Base-by-base conservation (phyloP, 2,797 vertebrate species). In the Leptodactylus fallax region DNA sequence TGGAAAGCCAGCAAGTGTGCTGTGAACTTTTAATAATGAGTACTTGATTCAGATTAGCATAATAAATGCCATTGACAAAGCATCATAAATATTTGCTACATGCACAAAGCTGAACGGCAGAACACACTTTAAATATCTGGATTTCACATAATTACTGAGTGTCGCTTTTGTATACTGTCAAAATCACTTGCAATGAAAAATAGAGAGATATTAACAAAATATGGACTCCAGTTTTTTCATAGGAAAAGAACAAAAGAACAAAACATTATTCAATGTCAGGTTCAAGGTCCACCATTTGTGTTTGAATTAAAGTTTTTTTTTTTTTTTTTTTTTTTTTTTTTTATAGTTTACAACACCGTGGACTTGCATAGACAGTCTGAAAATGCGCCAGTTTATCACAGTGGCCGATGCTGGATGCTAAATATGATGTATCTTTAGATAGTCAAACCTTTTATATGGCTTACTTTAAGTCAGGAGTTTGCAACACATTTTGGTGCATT, bases 11-110 rank as follows among this genome's bases (percentile, higher is more conserved):
- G 79, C 58, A 81, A 65, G 47, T 51, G 21, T 25, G 47, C 45
- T 45, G 47, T 65, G 45, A 65, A 81, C 61, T 65, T 83, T 81
- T 16, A 49, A 81, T 65, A 65, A 69, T 82, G n/a, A 45, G 69
- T n/a, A 21, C 17, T 80, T 36, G 55, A 79, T 58, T 58, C 8
- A 80, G 78, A 80, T 84, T 60, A 80, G 56, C 36, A 61, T 80
- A 80, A 21, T 45, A 80, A 79, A 60, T 60, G 36, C 56, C 25
- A 60, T 45, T 80, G 25, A 60, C 56, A 60, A 36, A 45, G 56
- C 27, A 80, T 80, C 55, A 60, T 60, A 60, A 60, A 80, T 80
- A 45, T 36, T 80, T 36, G 58, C 78, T 6, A 53, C 23, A 11
- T 27, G 51, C 23, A 56, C 77, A 11, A 79, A 56, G 23, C 23